Evolutionary conservation across 2,888 invertebrate genomes (phyloP).

Genomic region (Lasioglossum figueresi): DNA sequence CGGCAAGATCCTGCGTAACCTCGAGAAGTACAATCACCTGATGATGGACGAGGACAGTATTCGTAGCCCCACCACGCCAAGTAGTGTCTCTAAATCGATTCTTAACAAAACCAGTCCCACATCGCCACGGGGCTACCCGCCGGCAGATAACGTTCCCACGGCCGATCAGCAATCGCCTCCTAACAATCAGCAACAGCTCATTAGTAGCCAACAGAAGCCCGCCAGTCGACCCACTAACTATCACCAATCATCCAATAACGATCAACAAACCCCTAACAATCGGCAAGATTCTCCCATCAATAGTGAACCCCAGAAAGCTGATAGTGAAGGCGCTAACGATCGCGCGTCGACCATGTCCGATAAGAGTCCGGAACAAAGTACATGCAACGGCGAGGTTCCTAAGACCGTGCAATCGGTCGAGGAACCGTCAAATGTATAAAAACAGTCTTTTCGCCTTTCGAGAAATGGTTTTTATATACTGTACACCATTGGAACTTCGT

Average conservation of each 20-base stretch:
- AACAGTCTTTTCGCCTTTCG: slow-evolving; percentile 24
- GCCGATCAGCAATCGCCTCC: slow-evolving; percentile 26
- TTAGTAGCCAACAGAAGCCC: slow-evolving; percentile 10
- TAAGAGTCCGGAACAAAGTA: slow-evolving; percentile 42
- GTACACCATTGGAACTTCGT: slow-evolving; percentile 28
- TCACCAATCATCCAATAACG: slow-evolving; percentile 27
- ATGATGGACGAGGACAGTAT: slow-evolving; percentile 86
- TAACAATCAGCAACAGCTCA: slow-evolving; percentile 30
- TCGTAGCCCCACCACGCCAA: slow-evolving; percentile 84
- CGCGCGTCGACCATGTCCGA: slow-evolving; percentile 35
- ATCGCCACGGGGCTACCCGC: slow-evolving; percentile 72
- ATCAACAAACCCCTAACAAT: slow-evolving; percentile 18
- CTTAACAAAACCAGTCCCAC: slow-evolving; percentile 76
- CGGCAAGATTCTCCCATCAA: slow-evolving; percentile 14
- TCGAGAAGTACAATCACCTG: slow-evolving; percentile 93
- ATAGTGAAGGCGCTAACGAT: slow-evolving; percentile 23
- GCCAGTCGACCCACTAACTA: slow-evolving; percentile 25
- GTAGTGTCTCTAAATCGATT: slow-evolving; percentile 72
- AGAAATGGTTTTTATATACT: slow-evolving; percentile 54
- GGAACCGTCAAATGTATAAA: slow-evolving; percentile 53
- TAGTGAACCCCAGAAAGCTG: slow-evolving; percentile 11
- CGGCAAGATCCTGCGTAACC: slow-evolving; percentile 95
- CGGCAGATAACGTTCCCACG: slow-evolving; percentile 40
- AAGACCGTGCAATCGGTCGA: slow-evolving; percentile 20
- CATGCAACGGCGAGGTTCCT: slow-evolving; percentile 52